Percentiles rank a stretch among this genome's conserved stretches.
Evolutionary conservation across 1,140 invertebrate species (phyloP).

Genomic region (Microvelia longipes): DNA sequence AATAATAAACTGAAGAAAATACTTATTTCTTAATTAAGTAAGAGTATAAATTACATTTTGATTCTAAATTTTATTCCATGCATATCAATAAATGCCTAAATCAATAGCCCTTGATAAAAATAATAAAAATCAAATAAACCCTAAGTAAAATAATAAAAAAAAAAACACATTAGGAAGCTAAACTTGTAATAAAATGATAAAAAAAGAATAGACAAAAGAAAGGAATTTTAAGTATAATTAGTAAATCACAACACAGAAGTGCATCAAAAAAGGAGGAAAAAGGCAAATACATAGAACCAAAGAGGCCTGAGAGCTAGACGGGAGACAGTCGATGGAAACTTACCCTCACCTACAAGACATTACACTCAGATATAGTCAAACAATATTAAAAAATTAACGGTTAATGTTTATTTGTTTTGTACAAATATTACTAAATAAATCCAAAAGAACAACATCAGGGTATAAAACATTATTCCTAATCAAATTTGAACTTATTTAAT

Average conservation of each 20-base stretch:
- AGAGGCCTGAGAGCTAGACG: neutral
- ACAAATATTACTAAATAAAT: too few relatives aligned
- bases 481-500: too few relatives aligned
- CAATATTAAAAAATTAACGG: neutral
- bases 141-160: slow-evolving; percentile 5
- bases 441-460: too few relatives aligned
- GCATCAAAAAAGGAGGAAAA: slow-evolving; percentile 6
- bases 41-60: too few relatives aligned
- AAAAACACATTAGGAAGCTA: neutral
- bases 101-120: too few relatives aligned
- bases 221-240: neutral
- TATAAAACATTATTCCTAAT: too few relatives aligned
- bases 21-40: too few relatives aligned
- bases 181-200: neutral
- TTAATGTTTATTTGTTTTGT: too few relatives aligned
- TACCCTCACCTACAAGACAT: slow-evolving; percentile 18
- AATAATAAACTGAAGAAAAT: too few relatives aligned
- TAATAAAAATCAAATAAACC: neutral
- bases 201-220: neutral
- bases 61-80: too few relatives aligned
- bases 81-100: too few relatives aligned
- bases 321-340: slow-evolving; percentile 9
- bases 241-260: slow-evolving; percentile 2
- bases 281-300: slow-evolving; percentile 12
- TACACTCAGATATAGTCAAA: neutral